Conservation (phyloP, 2,113 vertebrate genomes). For the Anser brachyrhynchus region DNA sequence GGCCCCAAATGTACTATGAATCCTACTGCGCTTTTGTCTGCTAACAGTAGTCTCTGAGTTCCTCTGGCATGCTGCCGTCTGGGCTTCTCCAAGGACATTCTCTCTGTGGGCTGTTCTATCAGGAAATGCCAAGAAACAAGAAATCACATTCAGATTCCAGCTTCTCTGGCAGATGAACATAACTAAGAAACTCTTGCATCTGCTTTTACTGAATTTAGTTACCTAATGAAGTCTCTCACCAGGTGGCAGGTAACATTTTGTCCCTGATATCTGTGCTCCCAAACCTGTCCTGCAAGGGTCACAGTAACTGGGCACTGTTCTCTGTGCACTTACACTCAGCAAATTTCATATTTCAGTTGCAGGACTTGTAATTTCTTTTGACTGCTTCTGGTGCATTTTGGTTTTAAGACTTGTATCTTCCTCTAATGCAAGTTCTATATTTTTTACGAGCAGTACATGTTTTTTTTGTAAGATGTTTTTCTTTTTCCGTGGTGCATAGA, state of each 20-base stretch:
- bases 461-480: not conserved
- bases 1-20: not conserved
- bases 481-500: not conserved
- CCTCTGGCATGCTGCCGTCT: constrained; percentile 20
- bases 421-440: not conserved
- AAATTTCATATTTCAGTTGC: not conserved
- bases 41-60: not conserved
- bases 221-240: not conserved
- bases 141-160: not conserved
- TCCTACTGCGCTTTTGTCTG: not conserved
- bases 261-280: not conserved
- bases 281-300: not conserved
- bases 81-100: constrained; percentile 1
- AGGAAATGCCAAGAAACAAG: not conserved
- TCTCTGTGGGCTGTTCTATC: not conserved
- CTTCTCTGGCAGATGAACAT: not conserved
- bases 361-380: not conserved
- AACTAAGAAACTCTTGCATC: not conserved
- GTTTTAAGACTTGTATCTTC: not conserved
- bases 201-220: not conserved
- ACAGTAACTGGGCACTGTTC: not conserved
- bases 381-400: not conserved
- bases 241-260: not conserved
- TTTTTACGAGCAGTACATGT: not conserved
- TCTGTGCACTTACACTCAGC: not conserved